Base-by-base conservation (phyloP, 35 echinoderm and acorn worm species). In the Chiridota heheva region DNA sequence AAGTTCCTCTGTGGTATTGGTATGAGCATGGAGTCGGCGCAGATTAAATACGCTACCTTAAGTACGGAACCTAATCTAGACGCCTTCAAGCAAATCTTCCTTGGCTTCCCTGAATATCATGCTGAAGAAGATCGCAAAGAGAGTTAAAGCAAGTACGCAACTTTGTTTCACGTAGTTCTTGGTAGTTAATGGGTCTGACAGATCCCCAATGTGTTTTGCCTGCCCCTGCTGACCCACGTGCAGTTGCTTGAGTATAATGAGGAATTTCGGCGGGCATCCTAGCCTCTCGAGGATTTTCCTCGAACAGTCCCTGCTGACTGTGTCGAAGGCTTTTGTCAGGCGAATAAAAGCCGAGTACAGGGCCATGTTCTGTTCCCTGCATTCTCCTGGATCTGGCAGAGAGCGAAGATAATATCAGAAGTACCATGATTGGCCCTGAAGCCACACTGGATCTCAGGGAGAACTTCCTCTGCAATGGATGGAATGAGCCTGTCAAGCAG, bases 321-420 rank as follows among this genome's bases (percentile, higher is more conserved):
- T n/a, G n/a, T n/a, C n/a, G n/a, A n/a, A n/a, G n/a, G n/a, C 74
- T n/a, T 78, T 78, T 28, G 49, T 78, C 47, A 78, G 48, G 41
- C 60, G 48, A 24, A 78, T 53, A 34, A 78, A 60, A 59, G 74
- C 47, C 41, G 33, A 24, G 17, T 78, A 53, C 46, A 59, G 34
- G 57, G 34, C 74, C 31, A 67, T 67, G 40, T 67, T 67, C 1
- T 67, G 63, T 36, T 67, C 20, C 48, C 20, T 55, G 74, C 74
- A 55, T 78, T 78, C 60, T 78, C 48, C 20, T 78, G 74, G 16
- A 78, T 29, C 48, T 78, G 74, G 48, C 47, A 37, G 63, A 67
- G 24, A 7, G 40, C 63, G 40, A 67, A 67, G 0, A 67, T 67
- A 29, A 67, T 67, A 27, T 67, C 63, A 25, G 63, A 29, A 36